Evolutionary conservation across 2,888 invertebrate genomes (phyloP).

Genomic region (Sesamia inferens): DNA sequence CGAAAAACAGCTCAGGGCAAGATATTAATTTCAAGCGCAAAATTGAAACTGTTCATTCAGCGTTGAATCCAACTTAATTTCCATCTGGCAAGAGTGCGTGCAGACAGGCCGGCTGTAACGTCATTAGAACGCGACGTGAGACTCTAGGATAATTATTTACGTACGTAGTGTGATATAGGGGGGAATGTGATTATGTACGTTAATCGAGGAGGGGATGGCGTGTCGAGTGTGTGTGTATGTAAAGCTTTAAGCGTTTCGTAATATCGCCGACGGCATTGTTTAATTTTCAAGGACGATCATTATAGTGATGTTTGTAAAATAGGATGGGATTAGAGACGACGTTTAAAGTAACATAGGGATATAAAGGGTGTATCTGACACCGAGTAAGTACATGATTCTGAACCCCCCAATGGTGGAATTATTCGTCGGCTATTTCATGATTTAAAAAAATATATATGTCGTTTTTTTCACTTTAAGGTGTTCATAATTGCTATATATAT

Average conservation of each 20-base stretch:
- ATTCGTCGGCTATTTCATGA: too few species aligned
- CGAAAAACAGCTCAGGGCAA: conserved; percentile 73
- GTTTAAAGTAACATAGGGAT: not conserved
- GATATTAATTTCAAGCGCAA: conserved; percentile 76
- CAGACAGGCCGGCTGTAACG: conserved; percentile 41
- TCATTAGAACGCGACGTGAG: conserved; percentile 39
- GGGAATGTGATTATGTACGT: conserved; percentile 40
- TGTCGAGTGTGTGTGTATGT: conserved; percentile 26
- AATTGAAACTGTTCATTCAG: conserved; percentile 77
- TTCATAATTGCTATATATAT: too few species aligned
- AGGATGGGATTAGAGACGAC: not conserved
- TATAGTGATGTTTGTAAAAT: not conserved
- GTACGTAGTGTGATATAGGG: conserved; percentile 32
- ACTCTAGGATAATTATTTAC: conserved; percentile 49
- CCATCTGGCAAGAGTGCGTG: conserved; percentile 54
- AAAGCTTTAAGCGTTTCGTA: conserved; percentile 1
- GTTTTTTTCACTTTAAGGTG: too few species aligned
- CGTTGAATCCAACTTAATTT: conserved; percentile 69
- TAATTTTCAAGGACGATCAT: conserved; percentile 28
- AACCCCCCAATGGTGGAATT: too few species aligned
- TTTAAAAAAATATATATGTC: too few species aligned
- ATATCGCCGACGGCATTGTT: not conserved
- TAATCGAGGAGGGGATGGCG: conserved; percentile 24
- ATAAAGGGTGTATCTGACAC: too few species aligned
- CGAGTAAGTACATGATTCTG: too few species aligned